Base-by-base conservation (phyloP, 2,888 invertebrate species). In the Arrhopalites spinosus region DNA sequence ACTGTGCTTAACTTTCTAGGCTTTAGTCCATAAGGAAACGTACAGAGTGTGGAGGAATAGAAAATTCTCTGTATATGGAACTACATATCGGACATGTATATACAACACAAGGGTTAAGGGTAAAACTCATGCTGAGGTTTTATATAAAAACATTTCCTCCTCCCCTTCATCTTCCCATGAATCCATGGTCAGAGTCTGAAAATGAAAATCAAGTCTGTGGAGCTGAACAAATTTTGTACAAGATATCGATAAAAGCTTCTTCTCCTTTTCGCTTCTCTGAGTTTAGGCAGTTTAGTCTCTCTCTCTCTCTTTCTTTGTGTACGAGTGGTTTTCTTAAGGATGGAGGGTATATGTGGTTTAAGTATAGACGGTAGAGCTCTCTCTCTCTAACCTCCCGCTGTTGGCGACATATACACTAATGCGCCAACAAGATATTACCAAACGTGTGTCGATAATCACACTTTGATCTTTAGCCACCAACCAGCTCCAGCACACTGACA, bases 141-240 rank as follows among this genome's bases (percentile, higher is more conserved):
- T 36, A 36, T 36, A 36, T 36, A 3, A 36, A 7, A 36, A 36
- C 3, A 36, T 36, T 3, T 36, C 36, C 36, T 61, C 59, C 59
- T 27, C n/a, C 59, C 27, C 23, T 15, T 13, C 11, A 5, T 29
- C 11, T 13, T 13, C 3, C 15, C 11, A 27, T 2, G 17, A 30
- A 29, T 17, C 29, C 63, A 3, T 25, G 25, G 25, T 15, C 59
- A 23, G 2, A 63, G 15, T 27, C 25, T 30, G 15, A 13, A n/a
- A 15, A 36, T 3, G 61, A 59, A 73, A 63, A 73, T 64, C 64
- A 73, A 73, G 47, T 73, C 73, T 73, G 27, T 45, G 29, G 47
- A 23, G 43, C 73, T 73, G 61, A 73, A 73, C 73, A 73, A 63
- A 73, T 73, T n/a, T 63, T 73, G 73, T 64, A 73, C 73, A 73